Percentiles rank a stretch among this genome's conserved stretches.
Conservation (phyloP, 2,888 invertebrate species). For the Platycheirus rosarum region DNA sequence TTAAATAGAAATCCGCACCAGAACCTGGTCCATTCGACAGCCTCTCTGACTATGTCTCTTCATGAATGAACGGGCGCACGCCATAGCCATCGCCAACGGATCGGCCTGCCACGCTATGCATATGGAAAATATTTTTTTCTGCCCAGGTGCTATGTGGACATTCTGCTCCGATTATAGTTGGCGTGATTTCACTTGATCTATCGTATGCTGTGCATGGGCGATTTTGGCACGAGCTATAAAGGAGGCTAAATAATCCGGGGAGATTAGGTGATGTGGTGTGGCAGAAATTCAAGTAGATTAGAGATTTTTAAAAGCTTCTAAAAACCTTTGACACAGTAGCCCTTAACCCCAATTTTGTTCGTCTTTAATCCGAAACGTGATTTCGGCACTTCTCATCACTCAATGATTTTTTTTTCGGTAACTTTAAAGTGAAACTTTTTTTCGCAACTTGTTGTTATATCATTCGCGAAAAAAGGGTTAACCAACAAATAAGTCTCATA, state of each 20-base stretch:
- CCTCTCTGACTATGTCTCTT: conserved; percentile 41
- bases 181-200: conserved; percentile 64
- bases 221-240: conserved; percentile 62
- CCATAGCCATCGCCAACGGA: conserved; percentile 19
- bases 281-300: not conserved
- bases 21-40: conserved; percentile 49
- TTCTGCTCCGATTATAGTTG: conserved; percentile 58
- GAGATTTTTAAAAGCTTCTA: not conserved
- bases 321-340: not conserved
- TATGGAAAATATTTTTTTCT: conserved; percentile 7
- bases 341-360: not conserved
- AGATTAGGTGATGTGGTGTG: not conserved
- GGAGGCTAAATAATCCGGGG: not conserved
- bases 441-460: conserved; percentile 50
- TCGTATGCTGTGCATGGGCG: conserved; percentile 45
- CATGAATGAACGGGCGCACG: conserved; percentile 63
- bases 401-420: conserved; percentile 19
- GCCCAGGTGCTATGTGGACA: conserved; percentile 50
- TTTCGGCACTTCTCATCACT: conserved; percentile 48
- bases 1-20: conserved; percentile 63
- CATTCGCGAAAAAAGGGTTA: not conserved
- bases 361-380: conserved; percentile 39
- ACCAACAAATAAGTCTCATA: conserved; percentile 33
- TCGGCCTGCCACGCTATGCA: conserved; percentile 21
- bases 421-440: conserved; percentile 60